A percentile compares a stretch with the other conserved stretches of the same genome.
Conservation (phyloP, 2,888 invertebrate species). For the Heliconius erato region DNA sequence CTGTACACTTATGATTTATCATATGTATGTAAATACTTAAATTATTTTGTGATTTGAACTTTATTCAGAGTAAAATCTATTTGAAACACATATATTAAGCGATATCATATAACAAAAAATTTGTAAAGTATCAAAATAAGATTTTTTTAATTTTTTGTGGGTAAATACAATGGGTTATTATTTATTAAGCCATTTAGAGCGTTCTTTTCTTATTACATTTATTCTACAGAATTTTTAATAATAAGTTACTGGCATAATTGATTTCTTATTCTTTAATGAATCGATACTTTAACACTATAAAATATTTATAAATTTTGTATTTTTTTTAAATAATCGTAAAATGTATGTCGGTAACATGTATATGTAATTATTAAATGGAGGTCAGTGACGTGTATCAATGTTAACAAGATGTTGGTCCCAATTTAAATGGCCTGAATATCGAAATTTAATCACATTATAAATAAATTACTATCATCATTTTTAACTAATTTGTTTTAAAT, state of each 20-base stretch:
- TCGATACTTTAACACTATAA: too few species aligned
- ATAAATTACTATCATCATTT: neutral
- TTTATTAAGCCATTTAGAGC: too few species aligned
- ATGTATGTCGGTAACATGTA: neutral
- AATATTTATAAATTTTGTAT: neutral
- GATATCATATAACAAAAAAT: constrained; percentile 7
- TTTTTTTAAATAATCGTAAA: neutral
- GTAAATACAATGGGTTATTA: too few species aligned
- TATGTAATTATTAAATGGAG: neutral
- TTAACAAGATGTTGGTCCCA: constrained; percentile 11
- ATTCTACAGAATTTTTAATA: too few species aligned
- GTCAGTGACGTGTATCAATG: neutral
- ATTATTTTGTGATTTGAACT: constrained; percentile 43
- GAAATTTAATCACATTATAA: neutral
- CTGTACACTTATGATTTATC: constrained; percentile 30
- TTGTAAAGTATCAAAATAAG: too few species aligned
- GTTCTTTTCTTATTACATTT: too few species aligned
- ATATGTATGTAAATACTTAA: constrained; percentile 34
- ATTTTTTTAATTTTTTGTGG: neutral
- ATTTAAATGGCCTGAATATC: neutral
- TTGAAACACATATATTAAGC: constrained; percentile 8
- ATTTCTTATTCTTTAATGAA: too few species aligned
- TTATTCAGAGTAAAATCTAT: constrained; percentile 18
- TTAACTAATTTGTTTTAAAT: neutral
- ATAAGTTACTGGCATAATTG: too few species aligned